A percentile compares a stretch with the other conserved stretches of the same genome.
These are phyloP conservation scores for Hoplodrina ambigua DNA, from an alignment of 2,888 invertebrate species.

Conservation along the genomic window DNA sequence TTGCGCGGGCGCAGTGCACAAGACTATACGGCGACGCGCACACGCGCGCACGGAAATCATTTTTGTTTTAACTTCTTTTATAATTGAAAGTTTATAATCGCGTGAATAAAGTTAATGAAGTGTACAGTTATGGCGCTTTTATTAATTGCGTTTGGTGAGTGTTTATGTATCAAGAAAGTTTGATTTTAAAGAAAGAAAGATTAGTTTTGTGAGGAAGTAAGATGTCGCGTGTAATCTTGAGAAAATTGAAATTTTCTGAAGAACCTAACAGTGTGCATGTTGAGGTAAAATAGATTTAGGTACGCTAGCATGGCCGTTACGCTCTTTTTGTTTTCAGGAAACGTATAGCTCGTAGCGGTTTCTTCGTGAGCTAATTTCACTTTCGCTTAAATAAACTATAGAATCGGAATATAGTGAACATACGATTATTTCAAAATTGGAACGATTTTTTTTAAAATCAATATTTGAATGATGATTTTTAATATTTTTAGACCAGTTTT, in stretches of 20 bases:
- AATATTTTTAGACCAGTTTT: background rate
- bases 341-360: slow-evolving; percentile 3
- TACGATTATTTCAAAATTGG: background rate
- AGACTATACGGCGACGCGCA: slow-evolving; percentile 55
- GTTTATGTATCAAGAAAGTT: slow-evolving; percentile 30
- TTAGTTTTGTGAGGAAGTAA: slow-evolving; percentile 2
- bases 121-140: slow-evolving; percentile 56
- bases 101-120: slow-evolving; percentile 50
- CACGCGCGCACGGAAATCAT: slow-evolving; percentile 49
- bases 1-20: slow-evolving; percentile 62
- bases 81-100: slow-evolving; percentile 47
- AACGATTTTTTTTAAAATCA: background rate
- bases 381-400: slow-evolving; percentile 30
- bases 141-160: slow-evolving; percentile 59
- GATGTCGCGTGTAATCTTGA: background rate
- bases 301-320: slow-evolving; percentile 20
- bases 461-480: background rate
- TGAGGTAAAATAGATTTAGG: slow-evolving; percentile 9
- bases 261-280: background rate
- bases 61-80: slow-evolving; percentile 26
- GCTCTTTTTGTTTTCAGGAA: slow-evolving; percentile 38
- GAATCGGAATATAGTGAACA: background rate
- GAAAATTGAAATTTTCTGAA: background rate
- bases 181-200: slow-evolving; percentile 12
- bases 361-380: slow-evolving; percentile 22